A percentile compares a stretch with the other conserved stretches of the same genome.
phyloP scores from a whole-genome alignment of 2,888 invertebrate species.

The Chaitophorus viminalis region DNA sequence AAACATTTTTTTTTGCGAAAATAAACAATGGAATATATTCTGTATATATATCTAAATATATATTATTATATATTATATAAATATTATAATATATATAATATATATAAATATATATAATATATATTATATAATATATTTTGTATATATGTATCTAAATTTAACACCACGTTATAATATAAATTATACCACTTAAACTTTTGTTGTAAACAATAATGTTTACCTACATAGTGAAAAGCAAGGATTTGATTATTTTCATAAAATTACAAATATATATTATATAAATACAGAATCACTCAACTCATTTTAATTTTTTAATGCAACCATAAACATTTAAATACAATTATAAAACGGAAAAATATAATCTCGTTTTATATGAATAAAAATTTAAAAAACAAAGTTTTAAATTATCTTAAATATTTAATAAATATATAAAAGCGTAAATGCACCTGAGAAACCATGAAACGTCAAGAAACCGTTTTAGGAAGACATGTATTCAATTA shows the following conservation, averaged over 20 bases:
- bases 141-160: not conserved
- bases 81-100: too few relatives aligned
- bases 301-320: not conserved
- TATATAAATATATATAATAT: too few relatives aligned
- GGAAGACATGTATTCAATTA: not conserved
- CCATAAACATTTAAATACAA: not conserved
- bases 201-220: not conserved
- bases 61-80: too few relatives aligned
- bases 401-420: not conserved
- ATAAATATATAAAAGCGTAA: not conserved
- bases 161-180: not conserved
- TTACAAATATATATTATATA: not conserved
- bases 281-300: not conserved
- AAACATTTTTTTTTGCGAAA: not conserved
- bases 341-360: not conserved
- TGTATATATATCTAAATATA: too few relatives aligned
- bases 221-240: not conserved
- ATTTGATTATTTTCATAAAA: not conserved
- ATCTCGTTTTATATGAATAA: too few relatives aligned
- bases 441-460: not conserved
- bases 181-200: not conserved
- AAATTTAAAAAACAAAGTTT: not conserved
- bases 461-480: not conserved
- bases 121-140: not conserved
- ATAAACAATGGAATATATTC: not conserved